Base-by-base conservation (phyloP, 2,113 vertebrate genomes). In the Noctilio leporinus region DNA sequence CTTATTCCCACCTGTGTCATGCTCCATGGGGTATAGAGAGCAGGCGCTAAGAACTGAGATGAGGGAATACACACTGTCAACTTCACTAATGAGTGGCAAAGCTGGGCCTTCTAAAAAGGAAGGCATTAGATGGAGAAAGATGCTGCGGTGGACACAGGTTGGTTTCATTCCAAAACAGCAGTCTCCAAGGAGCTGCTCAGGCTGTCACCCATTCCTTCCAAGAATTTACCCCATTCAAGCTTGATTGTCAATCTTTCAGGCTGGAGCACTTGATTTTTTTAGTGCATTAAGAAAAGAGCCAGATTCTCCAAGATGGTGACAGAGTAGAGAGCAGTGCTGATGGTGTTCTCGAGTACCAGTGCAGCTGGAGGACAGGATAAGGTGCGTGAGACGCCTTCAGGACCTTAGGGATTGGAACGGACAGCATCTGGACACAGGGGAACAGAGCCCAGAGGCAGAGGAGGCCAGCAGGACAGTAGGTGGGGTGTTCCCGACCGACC, bases 1-100 rank as follows among this genome's bases (percentile, higher is more conserved):
- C 20, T 24, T 55, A 19, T 1, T 12, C 64, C 35, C 45, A 12
- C n/a, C 24, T 69, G 16, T 0, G 0, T 55, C 28, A 0, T 10
- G 24, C 38, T 53, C 64, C 10, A 2, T 1, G 10, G 5, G 45
- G 12, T 28, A 11, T 22, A 67, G 43, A 73, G 9, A 49, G n/a
- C 33, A 35, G 53, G 33, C 15, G 51, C 17, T 2, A 2, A 69
- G 76, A 49, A 40, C 22, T 5, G 30, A 28, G 26, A 35, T 43
- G 43, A n/a, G 4, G 16, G 35, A 38, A 26, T 10, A n/a, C 55
- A 69, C 4, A 20, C 43, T 22, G 14, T 49, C 4, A 2, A 28
- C 43, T 33, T 72, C 19, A 14, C 30, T 7, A 4, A 1, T 10
- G 59, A 53, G 15, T 28, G 59, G 64, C 77, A 51, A 59, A 64